Base-by-base conservation (phyloP, 2,797 vertebrate species). In the Diplodus puntazzo region DNA sequence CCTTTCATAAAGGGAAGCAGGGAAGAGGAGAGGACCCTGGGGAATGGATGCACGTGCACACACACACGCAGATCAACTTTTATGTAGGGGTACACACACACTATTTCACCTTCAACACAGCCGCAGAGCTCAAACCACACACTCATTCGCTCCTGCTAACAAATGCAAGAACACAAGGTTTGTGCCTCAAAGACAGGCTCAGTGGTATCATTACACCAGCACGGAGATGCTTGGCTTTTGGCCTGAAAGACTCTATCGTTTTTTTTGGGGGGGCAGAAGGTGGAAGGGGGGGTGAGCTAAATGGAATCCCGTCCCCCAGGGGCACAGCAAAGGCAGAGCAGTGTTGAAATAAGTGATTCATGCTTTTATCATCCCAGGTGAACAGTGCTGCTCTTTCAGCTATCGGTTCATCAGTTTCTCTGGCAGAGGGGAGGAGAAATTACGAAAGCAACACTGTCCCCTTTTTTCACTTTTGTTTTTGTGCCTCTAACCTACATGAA, bases 331-430 rank as follows among this genome's bases (percentile, higher is more conserved):
- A 89, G 83, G 89, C 88, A 86, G 86, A 81, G 87, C 85, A 49
- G 90, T 92, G 93, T 91, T 92, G 89, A 91, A 94, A 93, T 93
- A 93, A 92, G 92, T 93, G 90, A 95, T 94, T 94, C 92, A 94
- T 89, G 89, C 91, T 89, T 92, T 94, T 92, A 94, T 93, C 91
- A 92, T 92, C 88, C 84, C 92, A 94, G 92, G 91, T 94, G 89
- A 93, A 94, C 90, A 91, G 88, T 21, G 80, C 53, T 77, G 71
- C 80, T 90, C 88, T 91, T 89, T 92, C 88, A 90, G 81, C 73
- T 57, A 82, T 74, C 73, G 68, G 48, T 73, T 79, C 73, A 74
- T 75, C 75, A 14, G 69, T 50, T 83, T 81, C 72, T 79, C 66
- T 73, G 59, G 63, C 39, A 34, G 45, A 52, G 17, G 55, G 34